These are phyloP conservation scores for Porites cylindrica DNA, from an alignment of 92 coral and sea anemone species.

Conservation along the genomic window DNA sequence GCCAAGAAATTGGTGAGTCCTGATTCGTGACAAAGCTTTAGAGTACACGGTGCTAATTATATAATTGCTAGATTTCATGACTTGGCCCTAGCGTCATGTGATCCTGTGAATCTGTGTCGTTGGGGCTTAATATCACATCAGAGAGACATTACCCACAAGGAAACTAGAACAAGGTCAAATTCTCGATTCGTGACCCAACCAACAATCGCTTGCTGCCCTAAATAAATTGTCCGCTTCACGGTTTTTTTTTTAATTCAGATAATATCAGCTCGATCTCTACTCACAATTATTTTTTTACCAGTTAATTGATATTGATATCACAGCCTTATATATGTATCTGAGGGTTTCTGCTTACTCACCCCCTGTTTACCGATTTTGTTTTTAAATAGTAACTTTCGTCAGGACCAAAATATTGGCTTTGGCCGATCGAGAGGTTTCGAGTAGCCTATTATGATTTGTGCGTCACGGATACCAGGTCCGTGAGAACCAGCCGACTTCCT, in stretches of 20 bases:
- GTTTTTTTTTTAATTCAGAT: background rate
- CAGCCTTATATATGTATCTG: slow-evolving; percentile 30
- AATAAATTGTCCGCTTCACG: background rate
- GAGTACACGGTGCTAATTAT: slow-evolving; percentile 14
- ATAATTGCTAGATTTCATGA: slow-evolving; percentile 37
- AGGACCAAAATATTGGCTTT: slow-evolving; percentile 45
- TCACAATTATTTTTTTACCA: slow-evolving; percentile 41
- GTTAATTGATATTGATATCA: slow-evolving; percentile 39
- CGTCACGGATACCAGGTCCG: slow-evolving; percentile 42
- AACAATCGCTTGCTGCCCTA: background rate
- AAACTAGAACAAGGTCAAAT: slow-evolving; percentile 2
- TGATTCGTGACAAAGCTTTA: slow-evolving; percentile 26
- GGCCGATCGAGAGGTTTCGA: slow-evolving; percentile 36
- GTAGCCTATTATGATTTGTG: slow-evolving; percentile 35
- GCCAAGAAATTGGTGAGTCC: background rate
- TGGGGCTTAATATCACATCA: slow-evolving; percentile 19
- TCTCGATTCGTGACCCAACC: slow-evolving; percentile 12
- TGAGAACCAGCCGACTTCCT: slow-evolving; percentile 37
- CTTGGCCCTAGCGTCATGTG: slow-evolving; percentile 38
- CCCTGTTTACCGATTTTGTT: slow-evolving; percentile 47
- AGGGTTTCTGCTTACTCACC: slow-evolving; percentile 50
- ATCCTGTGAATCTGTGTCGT: slow-evolving; percentile 14
- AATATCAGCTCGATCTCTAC: slow-evolving; percentile 19
- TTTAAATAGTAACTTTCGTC: slow-evolving; percentile 53
- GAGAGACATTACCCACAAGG: background rate